phyloP scores from a whole-genome alignment of 2,797 vertebrate species.

The Danio tinwini region DNA sequence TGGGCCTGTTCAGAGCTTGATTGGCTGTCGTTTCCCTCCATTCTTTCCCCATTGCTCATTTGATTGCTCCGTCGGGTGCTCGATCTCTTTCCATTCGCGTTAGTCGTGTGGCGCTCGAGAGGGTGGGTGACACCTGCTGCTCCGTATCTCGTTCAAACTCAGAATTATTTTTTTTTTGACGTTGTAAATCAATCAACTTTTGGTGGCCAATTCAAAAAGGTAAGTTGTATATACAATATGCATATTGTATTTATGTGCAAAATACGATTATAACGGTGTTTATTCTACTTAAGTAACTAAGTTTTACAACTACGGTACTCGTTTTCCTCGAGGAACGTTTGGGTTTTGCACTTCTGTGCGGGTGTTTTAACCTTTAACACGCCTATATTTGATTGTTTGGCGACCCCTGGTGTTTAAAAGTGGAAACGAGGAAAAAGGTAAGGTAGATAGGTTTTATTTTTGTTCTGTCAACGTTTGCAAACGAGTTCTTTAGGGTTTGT shows the following conservation, averaged over 20 bases:
- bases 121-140: constrained; percentile 15
- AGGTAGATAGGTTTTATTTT: too few species aligned
- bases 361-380: neutral
- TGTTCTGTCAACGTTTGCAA: too few species aligned
- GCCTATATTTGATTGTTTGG: neutral
- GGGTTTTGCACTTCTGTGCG: neutral
- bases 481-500: neutral
- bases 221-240: too few species aligned
- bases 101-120: too few species aligned
- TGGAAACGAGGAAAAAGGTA: neutral
- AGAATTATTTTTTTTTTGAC: neutral
- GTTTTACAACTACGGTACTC: neutral
- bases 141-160: neutral
- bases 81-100: constrained; percentile 18
- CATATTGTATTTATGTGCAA: neutral
- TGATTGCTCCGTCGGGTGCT: neutral
- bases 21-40: neutral
- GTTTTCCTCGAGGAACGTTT: neutral
- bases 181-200: too few species aligned
- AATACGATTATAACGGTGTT: neutral
- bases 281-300: neutral
- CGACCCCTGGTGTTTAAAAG: constrained; percentile 9
- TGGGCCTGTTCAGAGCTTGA: neutral
- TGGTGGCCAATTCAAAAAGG: neutral
- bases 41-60: constrained; percentile 21